A percentile compares a stretch with the other conserved stretches of the same genome.
Conservation (phyloP, 1,140 invertebrate genomes). For the Heliconius eleuchia region DNA sequence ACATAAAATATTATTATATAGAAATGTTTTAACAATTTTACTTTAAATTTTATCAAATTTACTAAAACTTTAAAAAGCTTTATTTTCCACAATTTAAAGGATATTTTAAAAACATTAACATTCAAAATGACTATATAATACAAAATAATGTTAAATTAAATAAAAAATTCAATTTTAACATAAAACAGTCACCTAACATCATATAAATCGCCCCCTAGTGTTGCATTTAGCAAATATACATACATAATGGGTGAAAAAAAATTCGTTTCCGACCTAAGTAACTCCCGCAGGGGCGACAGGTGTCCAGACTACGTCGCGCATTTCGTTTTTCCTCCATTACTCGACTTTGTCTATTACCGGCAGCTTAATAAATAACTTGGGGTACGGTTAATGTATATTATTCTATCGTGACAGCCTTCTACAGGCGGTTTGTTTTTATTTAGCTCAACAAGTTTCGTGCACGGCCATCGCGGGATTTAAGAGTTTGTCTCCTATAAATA, state of each 20-base stretch:
- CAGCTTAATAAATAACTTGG: constrained; percentile 38
- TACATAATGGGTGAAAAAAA: constrained; percentile 14
- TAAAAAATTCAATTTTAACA: not conserved
- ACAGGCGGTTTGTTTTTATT: constrained; percentile 32
- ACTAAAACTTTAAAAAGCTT: no score
- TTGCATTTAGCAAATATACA: constrained; percentile 32
- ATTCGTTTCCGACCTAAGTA: constrained; percentile 24
- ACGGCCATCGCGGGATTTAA: not conserved
- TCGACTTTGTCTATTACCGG: constrained; percentile 36
- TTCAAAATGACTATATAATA: no score
- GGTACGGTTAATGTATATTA: constrained; percentile 38
- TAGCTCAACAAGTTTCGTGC: constrained; percentile 34
- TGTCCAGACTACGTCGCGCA: constrained; percentile 33
- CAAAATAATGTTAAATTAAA: no score
- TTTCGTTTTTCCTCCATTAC: constrained; percentile 40
- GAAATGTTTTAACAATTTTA: no score
- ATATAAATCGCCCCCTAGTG: not conserved
- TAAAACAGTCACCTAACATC: not conserved
- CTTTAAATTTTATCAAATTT: no score
- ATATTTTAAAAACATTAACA: no score
- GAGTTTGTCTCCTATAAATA: no score
- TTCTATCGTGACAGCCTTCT: constrained; percentile 34
- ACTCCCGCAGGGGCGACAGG: constrained; percentile 36
- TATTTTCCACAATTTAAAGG: no score
- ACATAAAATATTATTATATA: no score